Evolutionary conservation across 2,888 invertebrate genomes (phyloP).

Genomic region (Sinodicranocentrus sp.): DNA sequence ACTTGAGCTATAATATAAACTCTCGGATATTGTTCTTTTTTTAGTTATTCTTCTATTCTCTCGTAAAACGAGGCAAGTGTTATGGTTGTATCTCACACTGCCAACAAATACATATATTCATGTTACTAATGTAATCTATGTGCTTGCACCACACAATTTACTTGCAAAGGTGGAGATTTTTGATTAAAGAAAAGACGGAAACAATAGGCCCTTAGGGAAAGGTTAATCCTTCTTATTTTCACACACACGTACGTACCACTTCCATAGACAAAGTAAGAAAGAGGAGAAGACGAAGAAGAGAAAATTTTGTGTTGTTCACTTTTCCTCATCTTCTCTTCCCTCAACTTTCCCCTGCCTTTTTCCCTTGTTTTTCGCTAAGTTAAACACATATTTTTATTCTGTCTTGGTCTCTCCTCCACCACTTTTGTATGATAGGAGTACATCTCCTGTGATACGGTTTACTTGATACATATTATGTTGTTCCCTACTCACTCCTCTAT

Average conservation of each 20-base stretch:
- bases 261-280: slow-evolving; percentile 17
- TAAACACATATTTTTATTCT: slow-evolving; percentile 45
- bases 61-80: too few species aligned
- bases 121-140: slow-evolving; percentile 59
- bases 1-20: too few species aligned
- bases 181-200: slow-evolving; percentile 76
- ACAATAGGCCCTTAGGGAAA: slow-evolving; percentile 76
- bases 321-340: slow-evolving; percentile 42
- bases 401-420: neutral
- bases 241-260: slow-evolving; percentile 44
- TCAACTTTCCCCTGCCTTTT: slow-evolving; percentile 34
- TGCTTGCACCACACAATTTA: slow-evolving; percentile 67
- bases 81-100: slow-evolving; percentile 5
- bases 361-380: slow-evolving; percentile 48
- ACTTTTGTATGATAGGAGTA: neutral
- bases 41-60: too few species aligned
- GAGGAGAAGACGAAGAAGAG: slow-evolving; percentile 8
- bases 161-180: slow-evolving; percentile 74
- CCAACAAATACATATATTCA: slow-evolving; percentile 25
- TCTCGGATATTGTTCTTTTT: too few species aligned
- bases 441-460: too few species aligned
- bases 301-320: slow-evolving; percentile 35
- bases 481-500: neutral
- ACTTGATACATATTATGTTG: neutral
- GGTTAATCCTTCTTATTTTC: slow-evolving; percentile 64